Conservation (phyloP, 2,797 vertebrate species). For the Megalops cyprinoides region DNA sequence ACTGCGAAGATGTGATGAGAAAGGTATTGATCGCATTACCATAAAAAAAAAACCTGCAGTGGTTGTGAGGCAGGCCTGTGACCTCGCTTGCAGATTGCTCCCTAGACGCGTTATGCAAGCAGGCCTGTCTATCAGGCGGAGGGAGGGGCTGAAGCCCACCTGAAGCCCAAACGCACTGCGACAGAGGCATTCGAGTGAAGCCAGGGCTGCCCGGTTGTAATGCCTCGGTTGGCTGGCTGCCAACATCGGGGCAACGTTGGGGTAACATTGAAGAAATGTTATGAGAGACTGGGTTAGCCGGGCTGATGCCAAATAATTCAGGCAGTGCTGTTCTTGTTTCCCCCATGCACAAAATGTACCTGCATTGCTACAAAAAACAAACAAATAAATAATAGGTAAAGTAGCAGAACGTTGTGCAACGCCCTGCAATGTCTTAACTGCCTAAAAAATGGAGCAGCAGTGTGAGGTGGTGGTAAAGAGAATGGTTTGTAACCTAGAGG, state of each 20-base stretch:
- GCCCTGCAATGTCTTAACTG: too few relatives aligned
- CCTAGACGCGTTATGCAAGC: neutral
- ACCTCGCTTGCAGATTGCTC: neutral
- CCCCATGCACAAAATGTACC: neutral
- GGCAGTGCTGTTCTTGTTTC: neutral
- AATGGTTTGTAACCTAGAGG: too few relatives aligned
- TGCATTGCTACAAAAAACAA: neutral
- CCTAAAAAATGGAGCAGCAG: too few relatives aligned
- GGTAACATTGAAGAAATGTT: too few relatives aligned
- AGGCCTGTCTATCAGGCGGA: neutral
- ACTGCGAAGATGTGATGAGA: neutral
- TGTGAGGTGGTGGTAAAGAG: too few relatives aligned
- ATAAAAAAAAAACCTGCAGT: neutral
- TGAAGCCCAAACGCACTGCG: constrained; percentile 8
- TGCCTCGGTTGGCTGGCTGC: neutral
- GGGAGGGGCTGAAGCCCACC: neutral
- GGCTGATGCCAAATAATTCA: neutral
- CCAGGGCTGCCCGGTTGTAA: neutral
- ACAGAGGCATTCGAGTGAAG: neutral
- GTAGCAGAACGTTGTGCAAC: neutral
- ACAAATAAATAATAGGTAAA: neutral
- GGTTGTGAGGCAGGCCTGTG: neutral
- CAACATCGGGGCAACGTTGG: neutral
- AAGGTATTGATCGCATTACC: constrained; percentile 6
- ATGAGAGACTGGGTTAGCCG: too few relatives aligned